Evolutionary conservation across 1,140 invertebrate genomes (phyloP).

Genomic region (Trigoniulus corallinus): DNA sequence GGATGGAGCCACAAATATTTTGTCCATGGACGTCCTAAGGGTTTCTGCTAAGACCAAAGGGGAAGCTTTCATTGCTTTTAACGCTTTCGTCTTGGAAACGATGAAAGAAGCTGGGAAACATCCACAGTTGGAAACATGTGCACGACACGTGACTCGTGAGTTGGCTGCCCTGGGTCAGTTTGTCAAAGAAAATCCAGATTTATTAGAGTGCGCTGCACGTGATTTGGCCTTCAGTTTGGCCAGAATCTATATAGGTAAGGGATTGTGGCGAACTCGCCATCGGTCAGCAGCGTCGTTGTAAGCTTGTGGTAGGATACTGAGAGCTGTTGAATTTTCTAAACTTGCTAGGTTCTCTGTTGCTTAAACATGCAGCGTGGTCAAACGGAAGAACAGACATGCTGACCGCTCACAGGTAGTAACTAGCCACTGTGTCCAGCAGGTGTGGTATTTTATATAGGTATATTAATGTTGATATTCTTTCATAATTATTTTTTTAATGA

Average conservation of each 20-base stretch:
- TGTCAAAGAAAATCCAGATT: slow-evolving; percentile 15
- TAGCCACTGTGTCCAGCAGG: no score
- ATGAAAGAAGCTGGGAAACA: slow-evolving; percentile 11
- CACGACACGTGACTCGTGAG: not conserved
- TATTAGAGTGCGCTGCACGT: slow-evolving; percentile 25
- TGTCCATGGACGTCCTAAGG: slow-evolving; percentile 39
- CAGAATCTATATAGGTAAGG: slow-evolving; percentile 29
- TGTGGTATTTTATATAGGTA: no score
- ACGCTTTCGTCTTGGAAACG: slow-evolving; percentile 11
- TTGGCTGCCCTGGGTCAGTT: slow-evolving; percentile 13
- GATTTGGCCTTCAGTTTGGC: slow-evolving; percentile 31
- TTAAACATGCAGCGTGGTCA: slow-evolving; percentile 25
- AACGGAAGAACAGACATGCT: slow-evolving; percentile 18
- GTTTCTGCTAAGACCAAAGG: slow-evolving; percentile 33
- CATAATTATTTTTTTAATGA: no score
- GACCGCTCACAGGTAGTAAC: slow-evolving; percentile 19
- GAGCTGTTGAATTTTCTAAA: not conserved
- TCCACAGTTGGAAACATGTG: slow-evolving; percentile 11
- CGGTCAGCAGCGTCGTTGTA: not conserved
- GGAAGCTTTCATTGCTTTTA: slow-evolving; percentile 25
- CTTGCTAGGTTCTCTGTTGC: slow-evolving; percentile 26
- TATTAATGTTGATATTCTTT: no score
- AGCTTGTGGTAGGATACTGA: not conserved
- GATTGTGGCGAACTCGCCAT: not conserved
- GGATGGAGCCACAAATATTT: slow-evolving; percentile 45